A percentile compares a stretch with the other conserved stretches of the same genome.
These are phyloP conservation scores for Azorinus chamasolen DNA, from an alignment of 2,888 invertebrate genomes.

Conservation along the genomic window DNA sequence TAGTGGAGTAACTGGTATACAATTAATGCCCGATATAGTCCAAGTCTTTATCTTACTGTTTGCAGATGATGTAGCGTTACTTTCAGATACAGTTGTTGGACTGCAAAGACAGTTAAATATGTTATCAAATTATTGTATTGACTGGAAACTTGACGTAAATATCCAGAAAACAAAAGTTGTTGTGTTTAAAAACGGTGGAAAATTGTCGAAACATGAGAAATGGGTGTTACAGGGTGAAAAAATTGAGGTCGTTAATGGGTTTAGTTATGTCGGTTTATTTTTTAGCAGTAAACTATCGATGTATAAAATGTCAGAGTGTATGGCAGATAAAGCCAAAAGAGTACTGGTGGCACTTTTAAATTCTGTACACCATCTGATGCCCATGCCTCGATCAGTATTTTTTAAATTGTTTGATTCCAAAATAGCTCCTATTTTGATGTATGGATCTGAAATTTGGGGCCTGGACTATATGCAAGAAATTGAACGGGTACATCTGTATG, in stretches of 20 bases:
- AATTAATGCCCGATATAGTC: conserved; percentile 22
- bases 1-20: conserved; percentile 20
- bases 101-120: conserved; percentile 39
- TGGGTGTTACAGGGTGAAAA: conserved; percentile 26
- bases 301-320: conserved; percentile 28
- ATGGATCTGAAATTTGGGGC: conserved; percentile 45
- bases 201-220: conserved; percentile 32
- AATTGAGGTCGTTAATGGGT: conserved; percentile 27
- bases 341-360: conserved; percentile 10
- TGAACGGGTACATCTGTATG: conserved; percentile 33
- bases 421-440: conserved; percentile 25
- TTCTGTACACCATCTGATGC: conserved; percentile 5
- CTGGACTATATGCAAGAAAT: conserved; percentile 8
- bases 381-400: conserved; percentile 15
- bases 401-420: conserved; percentile 47
- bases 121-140: conserved; percentile 34
- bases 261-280: conserved; percentile 36
- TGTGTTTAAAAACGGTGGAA: conserved; percentile 42
- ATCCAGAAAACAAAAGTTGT: conserved; percentile 41
- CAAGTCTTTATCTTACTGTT: conserved; percentile 41
- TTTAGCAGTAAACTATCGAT: conserved; percentile 27
- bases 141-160: conserved; percentile 33
- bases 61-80: conserved; percentile 51
- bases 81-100: conserved; percentile 40
- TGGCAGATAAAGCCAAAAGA: conserved; percentile 16